Conservation (phyloP, 2,888 invertebrate species). For the Epistrophella euchroma region DNA sequence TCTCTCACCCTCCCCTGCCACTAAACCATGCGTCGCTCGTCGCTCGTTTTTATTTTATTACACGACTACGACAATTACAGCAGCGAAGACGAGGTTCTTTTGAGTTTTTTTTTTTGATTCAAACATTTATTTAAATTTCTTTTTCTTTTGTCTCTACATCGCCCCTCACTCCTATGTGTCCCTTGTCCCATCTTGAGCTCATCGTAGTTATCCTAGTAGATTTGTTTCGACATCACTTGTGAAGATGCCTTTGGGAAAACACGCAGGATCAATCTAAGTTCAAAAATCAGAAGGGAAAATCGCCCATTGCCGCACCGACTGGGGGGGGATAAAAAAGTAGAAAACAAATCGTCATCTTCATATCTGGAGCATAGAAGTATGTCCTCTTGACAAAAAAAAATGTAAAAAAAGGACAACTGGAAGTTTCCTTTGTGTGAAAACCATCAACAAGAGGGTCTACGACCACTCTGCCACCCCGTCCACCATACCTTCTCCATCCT, state of each 20-base stretch:
- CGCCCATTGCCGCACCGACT: neutral
- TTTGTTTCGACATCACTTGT: conserved; percentile 65
- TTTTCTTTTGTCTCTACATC: conserved; percentile 1
- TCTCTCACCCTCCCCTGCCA: neutral
- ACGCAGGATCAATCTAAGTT: conserved; percentile 68
- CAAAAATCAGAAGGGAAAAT: conserved; percentile 63
- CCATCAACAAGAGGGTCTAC: conserved; percentile 42
- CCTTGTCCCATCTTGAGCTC: neutral
- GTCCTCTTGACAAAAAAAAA: neutral
- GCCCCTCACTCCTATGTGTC: no score
- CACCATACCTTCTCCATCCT: neutral
- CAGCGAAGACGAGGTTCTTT: conserved; percentile 22
- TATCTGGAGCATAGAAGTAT: conserved; percentile 11
- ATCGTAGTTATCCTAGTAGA: conserved; percentile 56
- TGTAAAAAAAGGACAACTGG: conserved; percentile 53
- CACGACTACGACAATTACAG: conserved; percentile 22
- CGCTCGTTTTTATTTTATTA: conserved; percentile 29
- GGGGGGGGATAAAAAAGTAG: conserved; percentile 10
- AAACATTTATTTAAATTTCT: conserved; percentile 57
- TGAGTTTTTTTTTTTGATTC: conserved; percentile 55
- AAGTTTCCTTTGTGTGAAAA: conserved; percentile 36
- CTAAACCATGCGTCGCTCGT: neutral
- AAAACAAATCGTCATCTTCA: conserved; percentile 52
- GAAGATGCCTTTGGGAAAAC: conserved; percentile 54
- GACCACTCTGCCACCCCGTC: conserved; percentile 9